A percentile compares a stretch with the other conserved stretches of the same genome.
These are phyloP conservation scores for Oconnorella tubifera DNA, from an alignment of 2,888 invertebrate species.

Conservation along the genomic window DNA sequence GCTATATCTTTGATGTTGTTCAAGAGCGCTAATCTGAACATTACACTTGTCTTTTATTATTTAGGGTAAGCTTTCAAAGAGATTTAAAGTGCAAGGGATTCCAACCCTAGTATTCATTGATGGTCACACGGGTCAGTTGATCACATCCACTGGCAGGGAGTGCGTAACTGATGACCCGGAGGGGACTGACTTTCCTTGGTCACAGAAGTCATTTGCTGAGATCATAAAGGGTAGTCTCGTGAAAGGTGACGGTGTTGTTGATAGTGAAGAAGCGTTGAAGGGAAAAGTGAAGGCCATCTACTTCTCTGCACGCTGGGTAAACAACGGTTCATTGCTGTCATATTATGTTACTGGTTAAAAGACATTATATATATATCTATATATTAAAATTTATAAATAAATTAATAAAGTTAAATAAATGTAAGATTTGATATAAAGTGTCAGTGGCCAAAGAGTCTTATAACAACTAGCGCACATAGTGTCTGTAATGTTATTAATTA, in stretches of 20 bases:
- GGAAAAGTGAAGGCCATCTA: conserved; percentile 73
- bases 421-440: too few relatives aligned
- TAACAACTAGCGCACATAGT: too few relatives aligned
- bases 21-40: too few relatives aligned
- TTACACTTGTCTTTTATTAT: not conserved
- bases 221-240: conserved; percentile 33
- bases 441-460: too few relatives aligned
- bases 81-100: conserved; percentile 50
- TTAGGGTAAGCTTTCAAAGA: conserved; percentile 47
- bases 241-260: conserved; percentile 49
- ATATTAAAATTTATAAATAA: too few relatives aligned
- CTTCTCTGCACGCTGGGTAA: conserved; percentile 85
- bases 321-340: too few relatives aligned
- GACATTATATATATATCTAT: not conserved
- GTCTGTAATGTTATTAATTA: too few relatives aligned
- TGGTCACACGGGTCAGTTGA: conserved; percentile 64
- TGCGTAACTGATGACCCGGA: conserved; percentile 74
- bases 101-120: conserved; percentile 79
- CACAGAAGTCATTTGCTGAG: conserved; percentile 65
- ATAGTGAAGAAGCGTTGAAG: conserved; percentile 40
- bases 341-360: not conserved
- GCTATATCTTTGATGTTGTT: too few relatives aligned
- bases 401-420: too few relatives aligned
- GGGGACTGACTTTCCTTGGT: conserved; percentile 59
- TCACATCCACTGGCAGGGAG: conserved; percentile 74